Conservation (phyloP, 1,140 invertebrate species). For the Hyphantria cunea region DNA sequence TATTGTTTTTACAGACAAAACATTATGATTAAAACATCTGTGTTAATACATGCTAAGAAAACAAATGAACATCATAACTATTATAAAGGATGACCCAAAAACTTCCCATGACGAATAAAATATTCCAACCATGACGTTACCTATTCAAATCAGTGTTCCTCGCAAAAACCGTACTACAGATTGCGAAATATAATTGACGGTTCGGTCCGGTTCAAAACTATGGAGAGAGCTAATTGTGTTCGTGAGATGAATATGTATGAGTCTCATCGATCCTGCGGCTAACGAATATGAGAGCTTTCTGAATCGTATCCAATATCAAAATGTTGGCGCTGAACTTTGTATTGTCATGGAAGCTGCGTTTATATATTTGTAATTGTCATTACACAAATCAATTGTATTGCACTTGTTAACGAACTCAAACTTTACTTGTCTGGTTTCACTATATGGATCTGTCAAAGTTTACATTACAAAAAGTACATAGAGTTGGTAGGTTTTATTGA, state of each 20-base stretch:
- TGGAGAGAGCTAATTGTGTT: conserved; percentile 58
- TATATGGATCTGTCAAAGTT: no score
- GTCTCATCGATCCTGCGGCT: conserved; percentile 41
- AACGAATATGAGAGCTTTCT: conserved; percentile 29
- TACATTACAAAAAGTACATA: no score
- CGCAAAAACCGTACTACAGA: conserved; percentile 52
- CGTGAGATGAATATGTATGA: conserved; percentile 61
- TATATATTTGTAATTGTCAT: no score
- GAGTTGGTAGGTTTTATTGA: no score
- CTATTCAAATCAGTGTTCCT: conserved; percentile 37
- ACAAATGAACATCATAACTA: no score
- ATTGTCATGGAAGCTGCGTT: neutral
- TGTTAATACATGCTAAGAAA: no score
- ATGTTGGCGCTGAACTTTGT: conserved; percentile 15
- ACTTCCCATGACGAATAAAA: conserved; percentile 12
- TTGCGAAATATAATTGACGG: conserved; percentile 61
- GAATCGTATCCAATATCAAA: conserved; percentile 25
- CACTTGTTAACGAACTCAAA: no score
- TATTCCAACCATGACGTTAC: conserved; percentile 28
- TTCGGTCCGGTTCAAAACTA: conserved; percentile 54
- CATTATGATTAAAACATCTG: no score
- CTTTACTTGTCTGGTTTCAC: no score
- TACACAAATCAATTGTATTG: no score
- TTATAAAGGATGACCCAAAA: neutral
- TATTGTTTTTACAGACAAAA: no score